Evolutionary conservation across 1,140 invertebrate genomes (phyloP).

Genomic region (Maconellicoccus hirsutus): DNA sequence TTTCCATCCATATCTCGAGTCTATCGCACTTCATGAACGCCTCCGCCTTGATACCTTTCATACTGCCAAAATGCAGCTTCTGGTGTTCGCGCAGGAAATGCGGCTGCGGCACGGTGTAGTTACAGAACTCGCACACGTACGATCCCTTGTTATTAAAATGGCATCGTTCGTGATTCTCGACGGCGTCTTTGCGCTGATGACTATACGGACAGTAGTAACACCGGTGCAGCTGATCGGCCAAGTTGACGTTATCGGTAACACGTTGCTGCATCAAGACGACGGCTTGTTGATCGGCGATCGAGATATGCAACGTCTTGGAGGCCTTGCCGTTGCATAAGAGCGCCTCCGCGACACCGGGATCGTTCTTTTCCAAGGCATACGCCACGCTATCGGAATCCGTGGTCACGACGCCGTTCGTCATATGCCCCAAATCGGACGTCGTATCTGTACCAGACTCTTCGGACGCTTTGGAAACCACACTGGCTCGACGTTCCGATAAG

Average conservation of each 20-base stretch:
- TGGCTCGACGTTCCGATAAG: background rate
- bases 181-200: slow-evolving; percentile 53
- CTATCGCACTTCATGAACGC: slow-evolving; percentile 45
- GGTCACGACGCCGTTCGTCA: background rate
- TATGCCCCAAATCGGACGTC: background rate
- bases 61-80: slow-evolving; percentile 59
- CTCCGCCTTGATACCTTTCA: slow-evolving; percentile 46
- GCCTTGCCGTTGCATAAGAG: slow-evolving; percentile 29
- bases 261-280: slow-evolving; percentile 38
- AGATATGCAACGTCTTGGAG: slow-evolving; percentile 39
- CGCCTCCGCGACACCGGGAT: background rate
- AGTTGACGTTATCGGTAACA: slow-evolving; percentile 33
- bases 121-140: slow-evolving; percentile 67
- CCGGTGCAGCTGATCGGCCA: slow-evolving; percentile 36
- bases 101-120: slow-evolving; percentile 63
- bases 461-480: background rate
- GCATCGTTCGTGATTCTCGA: slow-evolving; percentile 61
- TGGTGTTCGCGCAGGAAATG: slow-evolving; percentile 68
- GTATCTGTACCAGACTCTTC: background rate
- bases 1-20: slow-evolving; percentile 39
- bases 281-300: slow-evolving; percentile 43
- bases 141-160: slow-evolving; percentile 47
- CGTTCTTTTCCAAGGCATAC: background rate
- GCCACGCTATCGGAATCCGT: background rate
- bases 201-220: slow-evolving; percentile 70